Base-by-base conservation (phyloP, 2,113 vertebrate genomes). In the Arothron firmamentum region DNA sequence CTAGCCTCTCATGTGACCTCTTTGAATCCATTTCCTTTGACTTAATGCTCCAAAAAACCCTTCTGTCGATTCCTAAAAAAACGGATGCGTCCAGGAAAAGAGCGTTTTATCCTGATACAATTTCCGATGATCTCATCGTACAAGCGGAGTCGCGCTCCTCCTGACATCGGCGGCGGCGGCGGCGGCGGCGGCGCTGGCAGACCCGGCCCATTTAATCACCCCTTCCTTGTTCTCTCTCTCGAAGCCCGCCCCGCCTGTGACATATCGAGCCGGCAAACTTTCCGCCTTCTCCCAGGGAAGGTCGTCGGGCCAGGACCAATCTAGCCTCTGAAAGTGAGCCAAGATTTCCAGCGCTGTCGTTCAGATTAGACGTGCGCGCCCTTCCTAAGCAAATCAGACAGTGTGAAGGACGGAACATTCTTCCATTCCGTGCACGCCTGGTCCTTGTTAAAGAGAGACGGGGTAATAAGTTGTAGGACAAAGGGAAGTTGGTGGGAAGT, bases 371-470 rank as follows among this genome's bases (percentile, higher is more conserved):
- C 72, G 75, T 83, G 85, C 84, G 75, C 75, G 86, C 83, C 67
- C 87, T 85, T 81, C 78, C 79, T 79, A 85, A 87, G 88, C 87
- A 89, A 86, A 88, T 89, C 83, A 88, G 86, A 83, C 84, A 81
- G 82, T 89, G 90, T 91, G 89, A 90, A 90, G 90, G 89, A 89
- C 89, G 65, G 79, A 74, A 71, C 69, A 51, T 67, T 85, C 74
- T 80, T 81, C 77, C 74, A 78, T 86, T 82, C 71, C 77, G 77
- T 38, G 79, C 85, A 85, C 70, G 72, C 75, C 73, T 67, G 78
- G 77, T 75, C 74, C 74, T 82, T 84, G 81, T 87, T 86, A 85
- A 75, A 77, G 62, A 74, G 67, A 84, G 67, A 77, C 74, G 68
- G 78, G 72, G 57, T 70, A 86, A 65, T 78, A 74, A 86, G 80